Evolutionary conservation across 2,888 invertebrate genomes (phyloP).

Genomic region (Sarcophaga subvicina): DNA sequence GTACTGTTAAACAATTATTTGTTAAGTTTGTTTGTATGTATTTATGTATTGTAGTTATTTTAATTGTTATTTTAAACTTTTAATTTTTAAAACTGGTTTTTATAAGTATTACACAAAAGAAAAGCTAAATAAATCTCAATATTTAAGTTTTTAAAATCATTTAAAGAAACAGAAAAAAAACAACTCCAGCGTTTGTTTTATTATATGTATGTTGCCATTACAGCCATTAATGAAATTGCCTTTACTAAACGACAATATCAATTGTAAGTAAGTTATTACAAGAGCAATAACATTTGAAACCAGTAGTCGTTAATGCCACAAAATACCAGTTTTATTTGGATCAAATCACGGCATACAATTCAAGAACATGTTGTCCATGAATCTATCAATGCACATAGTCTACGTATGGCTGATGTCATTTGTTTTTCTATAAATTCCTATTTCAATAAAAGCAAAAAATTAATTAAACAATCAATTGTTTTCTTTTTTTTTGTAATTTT

Average conservation of each 20-base stretch:
- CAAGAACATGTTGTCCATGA: constrained; percentile 53
- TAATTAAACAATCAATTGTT: background rate
- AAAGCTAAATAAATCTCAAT: constrained; percentile 26
- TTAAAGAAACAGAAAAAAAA: background rate
- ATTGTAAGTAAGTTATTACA: constrained; percentile 1
- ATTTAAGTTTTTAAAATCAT: constrained; percentile 33
- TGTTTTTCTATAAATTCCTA: constrained; percentile 15
- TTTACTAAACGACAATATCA: constrained; percentile 1
- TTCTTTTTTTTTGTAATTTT: constrained; percentile 27
- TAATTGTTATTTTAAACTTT: constrained; percentile 23
- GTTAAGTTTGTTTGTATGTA: constrained; percentile 34
- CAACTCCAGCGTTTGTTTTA: background rate
- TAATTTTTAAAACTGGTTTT: constrained; percentile 27
- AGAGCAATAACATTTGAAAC: constrained; percentile 15
- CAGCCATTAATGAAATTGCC: background rate
- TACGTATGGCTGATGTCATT: background rate
- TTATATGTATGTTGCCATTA: too few species aligned
- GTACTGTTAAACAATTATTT: constrained; percentile 1
- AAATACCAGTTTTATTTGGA: constrained; percentile 36
- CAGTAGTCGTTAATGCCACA: background rate
- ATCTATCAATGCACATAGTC: background rate
- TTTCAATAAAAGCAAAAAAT: background rate
- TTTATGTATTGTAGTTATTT: background rate
- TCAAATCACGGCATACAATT: constrained; percentile 11
- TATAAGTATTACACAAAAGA: constrained; percentile 44